These are phyloP conservation scores for Notocelia uddmanniana DNA, from an alignment of 2,888 invertebrate species.

Conservation along the genomic window DNA sequence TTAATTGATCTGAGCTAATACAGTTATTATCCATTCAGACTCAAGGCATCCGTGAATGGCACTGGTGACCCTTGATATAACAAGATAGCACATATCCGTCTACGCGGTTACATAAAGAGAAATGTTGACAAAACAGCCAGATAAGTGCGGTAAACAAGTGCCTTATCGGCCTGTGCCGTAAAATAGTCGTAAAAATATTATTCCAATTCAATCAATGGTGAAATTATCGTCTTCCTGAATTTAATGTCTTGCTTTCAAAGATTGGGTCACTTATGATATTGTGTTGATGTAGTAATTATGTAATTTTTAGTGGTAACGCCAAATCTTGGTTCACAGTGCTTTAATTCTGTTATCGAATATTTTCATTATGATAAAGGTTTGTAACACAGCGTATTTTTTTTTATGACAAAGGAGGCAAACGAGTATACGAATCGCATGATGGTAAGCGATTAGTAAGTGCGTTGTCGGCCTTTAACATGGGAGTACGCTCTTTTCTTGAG, in stretches of 20 bases:
- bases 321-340: too few species aligned
- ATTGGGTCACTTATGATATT: too few species aligned
- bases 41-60: background rate
- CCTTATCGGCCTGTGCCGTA: background rate
- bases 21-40: background rate
- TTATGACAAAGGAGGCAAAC: too few species aligned
- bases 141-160: background rate
- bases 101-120: conserved; percentile 24
- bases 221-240: background rate
- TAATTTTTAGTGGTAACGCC: too few species aligned
- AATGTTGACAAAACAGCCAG: conserved; percentile 27
- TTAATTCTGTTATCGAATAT: too few species aligned
- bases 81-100: conserved; percentile 9
- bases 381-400: too few species aligned
- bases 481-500: too few species aligned
- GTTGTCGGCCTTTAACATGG: too few species aligned
- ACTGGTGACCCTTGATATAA: background rate
- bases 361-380: too few species aligned
- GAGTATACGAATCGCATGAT: too few species aligned
- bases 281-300: too few species aligned
- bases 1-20: background rate
- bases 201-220: conserved; percentile 5
- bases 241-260: background rate
- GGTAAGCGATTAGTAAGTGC: too few species aligned
- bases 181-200: conserved; percentile 28